A percentile compares a stretch with the other conserved stretches of the same genome.
Conservation (phyloP, 64 coral and sea anemone species). For the Stylophora pistillata region DNA sequence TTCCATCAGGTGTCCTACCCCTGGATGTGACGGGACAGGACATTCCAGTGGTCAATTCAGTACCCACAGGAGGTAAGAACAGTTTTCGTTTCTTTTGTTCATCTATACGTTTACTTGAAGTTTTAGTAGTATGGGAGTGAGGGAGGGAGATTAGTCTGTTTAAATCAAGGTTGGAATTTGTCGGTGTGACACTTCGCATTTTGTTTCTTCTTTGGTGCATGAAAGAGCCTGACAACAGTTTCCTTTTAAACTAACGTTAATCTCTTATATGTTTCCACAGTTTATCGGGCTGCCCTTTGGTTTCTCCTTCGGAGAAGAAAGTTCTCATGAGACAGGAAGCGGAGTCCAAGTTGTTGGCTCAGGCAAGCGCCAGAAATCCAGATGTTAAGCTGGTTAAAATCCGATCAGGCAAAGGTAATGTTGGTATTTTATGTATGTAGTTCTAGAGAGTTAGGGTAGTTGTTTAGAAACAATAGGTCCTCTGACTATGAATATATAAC, state of each 20-base stretch:
- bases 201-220: too few relatives aligned
- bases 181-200: too few relatives aligned
- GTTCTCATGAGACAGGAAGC: conserved; percentile 91
- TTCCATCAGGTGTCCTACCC: conserved; percentile 70
- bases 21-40: conserved; percentile 85
- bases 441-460: not conserved
- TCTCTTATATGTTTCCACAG: not conserved
- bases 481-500: too few relatives aligned
- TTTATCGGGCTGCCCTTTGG: conserved; percentile 89
- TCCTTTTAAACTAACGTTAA: not conserved
- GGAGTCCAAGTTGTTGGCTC: conserved; percentile 78
- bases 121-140: too few relatives aligned
- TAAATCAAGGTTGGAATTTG: too few relatives aligned
- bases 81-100: not conserved
- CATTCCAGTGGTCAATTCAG: conserved; percentile 91
- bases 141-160: too few relatives aligned
- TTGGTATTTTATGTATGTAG: not conserved
- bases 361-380: conserved; percentile 42
- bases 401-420: conserved; percentile 81
- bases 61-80: conserved; percentile 78
- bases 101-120: not conserved
- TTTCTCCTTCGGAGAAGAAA: conserved; percentile 85
- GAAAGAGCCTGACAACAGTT: too few relatives aligned
- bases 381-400: conserved; percentile 74
- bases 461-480: not conserved